Conservation (phyloP, 2,888 invertebrate genomes). For the Biston stratarius region DNA sequence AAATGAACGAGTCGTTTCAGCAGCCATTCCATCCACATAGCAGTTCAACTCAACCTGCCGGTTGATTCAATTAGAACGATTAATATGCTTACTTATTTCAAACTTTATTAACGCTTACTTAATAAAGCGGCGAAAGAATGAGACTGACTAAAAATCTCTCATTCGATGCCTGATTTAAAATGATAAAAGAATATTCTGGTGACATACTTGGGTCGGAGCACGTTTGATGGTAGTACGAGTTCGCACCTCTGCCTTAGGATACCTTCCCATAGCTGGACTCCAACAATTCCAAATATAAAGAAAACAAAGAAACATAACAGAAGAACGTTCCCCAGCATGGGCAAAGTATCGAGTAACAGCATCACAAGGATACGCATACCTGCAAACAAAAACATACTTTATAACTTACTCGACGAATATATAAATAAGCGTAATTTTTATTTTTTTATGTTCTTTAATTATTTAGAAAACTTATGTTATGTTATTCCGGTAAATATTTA, state of each 20-base stretch:
- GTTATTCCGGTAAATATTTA: not conserved
- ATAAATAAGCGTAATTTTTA: not conserved
- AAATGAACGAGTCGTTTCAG: conserved; percentile 68
- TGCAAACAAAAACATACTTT: conserved; percentile 67
- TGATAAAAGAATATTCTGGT: conserved; percentile 35
- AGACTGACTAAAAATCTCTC: conserved; percentile 31
- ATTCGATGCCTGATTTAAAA: conserved; percentile 15
- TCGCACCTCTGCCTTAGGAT: conserved; percentile 97
- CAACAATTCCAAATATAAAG: conserved; percentile 99
- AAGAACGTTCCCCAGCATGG: conserved; percentile 99
- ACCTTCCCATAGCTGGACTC: conserved; percentile 99
- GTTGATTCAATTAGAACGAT: conserved; percentile 45
- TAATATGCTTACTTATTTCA: conserved; percentile 49
- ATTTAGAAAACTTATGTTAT: not conserved
- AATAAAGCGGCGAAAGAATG: conserved; percentile 46
- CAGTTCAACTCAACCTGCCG: conserved; percentile 52
- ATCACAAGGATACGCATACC: conserved; percentile 99
- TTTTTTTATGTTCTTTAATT: not conserved
- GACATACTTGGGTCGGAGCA: conserved; percentile 92
- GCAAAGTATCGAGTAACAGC: conserved; percentile 98
- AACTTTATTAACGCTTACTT: conserved; percentile 53
- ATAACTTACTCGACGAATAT: not conserved
- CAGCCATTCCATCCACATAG: conserved; percentile 64
- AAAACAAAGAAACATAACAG: conserved; percentile 99
- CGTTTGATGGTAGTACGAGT: conserved; percentile 90